Evolutionary conservation across 1,140 invertebrate genomes (phyloP).

Genomic region (Periplaneta americana): DNA sequence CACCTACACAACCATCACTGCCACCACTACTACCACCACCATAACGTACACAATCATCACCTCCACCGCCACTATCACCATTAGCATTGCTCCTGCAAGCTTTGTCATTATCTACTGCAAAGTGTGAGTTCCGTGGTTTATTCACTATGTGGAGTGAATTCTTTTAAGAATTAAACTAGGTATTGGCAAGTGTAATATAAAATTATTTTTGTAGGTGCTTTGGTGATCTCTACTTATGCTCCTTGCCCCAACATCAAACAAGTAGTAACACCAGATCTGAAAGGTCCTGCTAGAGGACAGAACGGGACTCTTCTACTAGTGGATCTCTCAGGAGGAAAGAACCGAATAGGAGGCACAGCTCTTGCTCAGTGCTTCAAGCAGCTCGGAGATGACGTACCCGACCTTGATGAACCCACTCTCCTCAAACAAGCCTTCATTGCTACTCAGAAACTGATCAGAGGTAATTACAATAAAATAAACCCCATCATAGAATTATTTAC

Average conservation of each 20-base stretch:
- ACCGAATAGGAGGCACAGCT: slow-evolving; percentile 82
- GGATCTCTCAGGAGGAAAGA: slow-evolving; percentile 56
- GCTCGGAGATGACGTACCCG: slow-evolving; percentile 73
- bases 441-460: slow-evolving; percentile 76
- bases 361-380: slow-evolving; percentile 87
- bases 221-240: slow-evolving; percentile 93
- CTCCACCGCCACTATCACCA: no score
- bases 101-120: no score
- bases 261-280: slow-evolving; percentile 83
- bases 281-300: slow-evolving; percentile 50
- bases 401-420: slow-evolving; percentile 62
- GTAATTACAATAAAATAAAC: no score
- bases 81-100: no score
- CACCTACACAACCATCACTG: no score
- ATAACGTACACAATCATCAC: no score
- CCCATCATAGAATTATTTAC: no score
- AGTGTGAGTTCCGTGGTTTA: no score
- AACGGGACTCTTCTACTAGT: slow-evolving; percentile 59
- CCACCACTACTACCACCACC: no score
- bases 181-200: no score
- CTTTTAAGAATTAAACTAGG: no score
- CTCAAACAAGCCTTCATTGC: slow-evolving; percentile 72
- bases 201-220: slow-evolving; percentile 64
- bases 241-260: slow-evolving; percentile 79
- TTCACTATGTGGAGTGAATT: no score